Percentiles rank a stretch among this genome's conserved stretches.
Conservation (phyloP, 2,888 invertebrate species). For the Callosobruchus maculatus region DNA sequence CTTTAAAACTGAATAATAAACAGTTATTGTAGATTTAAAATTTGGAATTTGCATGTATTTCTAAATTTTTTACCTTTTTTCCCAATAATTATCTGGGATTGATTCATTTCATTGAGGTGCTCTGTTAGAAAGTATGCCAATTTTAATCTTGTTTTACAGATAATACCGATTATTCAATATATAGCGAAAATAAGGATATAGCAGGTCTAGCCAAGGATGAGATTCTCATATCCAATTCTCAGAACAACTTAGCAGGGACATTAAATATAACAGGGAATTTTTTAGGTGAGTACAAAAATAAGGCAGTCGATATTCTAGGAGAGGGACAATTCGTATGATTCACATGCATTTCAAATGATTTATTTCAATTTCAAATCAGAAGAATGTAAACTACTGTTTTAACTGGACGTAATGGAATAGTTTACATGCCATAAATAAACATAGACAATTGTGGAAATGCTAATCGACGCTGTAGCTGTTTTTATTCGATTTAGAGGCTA, state of each 20-base stretch:
- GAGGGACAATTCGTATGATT: background rate
- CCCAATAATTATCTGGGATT: no score
- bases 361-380: background rate
- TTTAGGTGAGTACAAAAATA: slow-evolving; percentile 35
- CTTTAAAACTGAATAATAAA: no score
- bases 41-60: no score
- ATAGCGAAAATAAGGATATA: slow-evolving; percentile 25
- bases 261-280: slow-evolving; percentile 43
- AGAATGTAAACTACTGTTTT: background rate
- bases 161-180: slow-evolving; percentile 19
- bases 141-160: no score
- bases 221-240: slow-evolving; percentile 15
- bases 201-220: slow-evolving; percentile 24
- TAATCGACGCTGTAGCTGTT: background rate
- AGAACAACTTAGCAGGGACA: slow-evolving; percentile 22
- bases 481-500: background rate
- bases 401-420: background rate
- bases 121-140: no score
- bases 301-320: background rate
- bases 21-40: no score
- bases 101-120: no score
- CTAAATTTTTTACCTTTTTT: no score
- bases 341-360: background rate
- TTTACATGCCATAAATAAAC: background rate
- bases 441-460: background rate